A percentile compares a stretch with the other conserved stretches of the same genome.
Conservation (phyloP, 2,797 vertebrate genomes). For the Coranthus polyacanthus region DNA sequence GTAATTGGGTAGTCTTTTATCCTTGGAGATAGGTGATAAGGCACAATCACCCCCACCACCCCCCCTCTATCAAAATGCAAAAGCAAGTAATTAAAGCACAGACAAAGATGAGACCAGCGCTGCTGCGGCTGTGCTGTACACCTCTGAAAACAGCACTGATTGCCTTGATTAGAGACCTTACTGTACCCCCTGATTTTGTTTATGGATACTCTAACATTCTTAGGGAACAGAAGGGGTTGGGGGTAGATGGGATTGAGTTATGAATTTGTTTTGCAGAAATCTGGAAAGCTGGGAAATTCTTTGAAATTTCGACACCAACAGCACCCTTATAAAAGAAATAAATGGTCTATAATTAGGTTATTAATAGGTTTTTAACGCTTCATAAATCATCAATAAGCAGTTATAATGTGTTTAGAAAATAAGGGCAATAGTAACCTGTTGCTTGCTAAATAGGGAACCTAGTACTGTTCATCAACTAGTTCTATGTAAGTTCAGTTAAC, state of each 20-base stretch:
- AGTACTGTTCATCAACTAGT: too few relatives aligned
- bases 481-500: too few relatives aligned
- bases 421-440: too few relatives aligned
- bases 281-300: constrained; percentile 28
- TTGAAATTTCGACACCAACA: not conserved
- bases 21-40: constrained; percentile 96
- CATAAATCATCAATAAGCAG: too few relatives aligned
- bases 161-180: constrained; percentile 98
- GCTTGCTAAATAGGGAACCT: too few relatives aligned
- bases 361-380: too few relatives aligned
- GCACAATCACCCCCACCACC: constrained; percentile 96
- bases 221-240: constrained; percentile 50
- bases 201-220: constrained; percentile 87
- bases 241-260: constrained; percentile 34
- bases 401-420: too few relatives aligned
- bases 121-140: constrained; percentile 90
- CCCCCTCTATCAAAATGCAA: constrained; percentile 96
- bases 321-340: too few relatives aligned
- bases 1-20: constrained; percentile 99
- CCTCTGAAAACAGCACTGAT: constrained; percentile 99
- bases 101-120: constrained; percentile 95
- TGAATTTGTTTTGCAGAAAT: constrained; percentile 37
- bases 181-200: constrained; percentile 95
- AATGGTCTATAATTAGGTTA: too few relatives aligned
- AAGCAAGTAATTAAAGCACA: constrained; percentile 99